Base-by-base conservation (phyloP, 2,797 vertebrate genomes). In the Diceros bicornis region DNA sequence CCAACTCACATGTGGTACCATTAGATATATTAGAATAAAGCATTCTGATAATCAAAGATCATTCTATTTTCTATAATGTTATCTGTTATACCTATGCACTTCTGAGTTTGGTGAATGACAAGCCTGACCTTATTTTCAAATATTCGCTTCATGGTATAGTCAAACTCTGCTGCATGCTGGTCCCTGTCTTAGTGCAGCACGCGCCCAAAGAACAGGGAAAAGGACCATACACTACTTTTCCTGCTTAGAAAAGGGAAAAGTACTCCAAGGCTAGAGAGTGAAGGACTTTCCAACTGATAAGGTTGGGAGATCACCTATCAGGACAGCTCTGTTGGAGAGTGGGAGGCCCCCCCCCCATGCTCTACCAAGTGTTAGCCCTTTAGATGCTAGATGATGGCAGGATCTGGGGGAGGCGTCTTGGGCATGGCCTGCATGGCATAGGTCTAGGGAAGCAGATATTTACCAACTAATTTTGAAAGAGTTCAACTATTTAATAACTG, bases 1-100 rank as follows among this genome's bases (percentile, higher is more conserved):
- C 13, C 64, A 94, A 55, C 91, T 95, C 14, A 83, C 29, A 84
- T 59, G 29, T 41, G 50, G 87, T 89, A 95, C 21, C 13, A 32
- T 11, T 94, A n/a, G 27, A 61, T 41, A 66, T 79, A 90, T 59
- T 86, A 91, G 29, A 89, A 93, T 95, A 90, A 82, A 94, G 44
- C 21, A 81, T 89, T 85, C 64, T 91, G 37, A 92, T 84, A 57
- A 59, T 84, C 68, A 89, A 62, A 89, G 59, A 93, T 75, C 34
- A 62, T 47, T 87, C 4, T 78, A 13, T 85, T 59, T 71, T 89
- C 9, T 69, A 47, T 57, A 79, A 55, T 79, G 12, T 72, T 93
- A 84, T 87, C 41, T 64, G 47, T 62, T 91, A 52, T 71, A 66
- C 29, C 21, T 95, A 12, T 77, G 34, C 13, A 37, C 47, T 94